phyloP scores from a whole-genome alignment of 2,797 vertebrate species.

The Argya squamiceps region DNA sequence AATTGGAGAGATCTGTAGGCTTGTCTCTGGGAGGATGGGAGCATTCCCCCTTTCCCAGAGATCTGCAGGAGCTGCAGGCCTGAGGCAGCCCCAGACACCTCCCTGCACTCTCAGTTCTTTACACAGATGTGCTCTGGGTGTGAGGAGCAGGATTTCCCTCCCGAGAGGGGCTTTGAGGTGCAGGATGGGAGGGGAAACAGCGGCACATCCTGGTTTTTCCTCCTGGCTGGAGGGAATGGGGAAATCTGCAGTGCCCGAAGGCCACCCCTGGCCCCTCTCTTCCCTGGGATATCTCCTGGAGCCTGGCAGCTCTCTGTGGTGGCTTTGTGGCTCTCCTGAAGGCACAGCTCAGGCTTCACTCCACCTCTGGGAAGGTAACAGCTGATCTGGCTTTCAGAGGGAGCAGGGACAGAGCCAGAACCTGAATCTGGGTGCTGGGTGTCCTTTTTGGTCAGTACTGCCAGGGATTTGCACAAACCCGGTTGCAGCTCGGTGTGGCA shows the following conservation, averaged over 20 bases:
- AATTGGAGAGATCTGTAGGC: not conserved
- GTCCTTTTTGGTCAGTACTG: not conserved
- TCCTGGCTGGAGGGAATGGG: not conserved
- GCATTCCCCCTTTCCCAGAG: not conserved
- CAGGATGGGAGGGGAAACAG: not conserved
- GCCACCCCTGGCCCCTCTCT: not conserved
- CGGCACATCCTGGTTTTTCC: not conserved
- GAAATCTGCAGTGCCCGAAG: rapidly evolving
- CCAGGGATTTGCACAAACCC: not conserved
- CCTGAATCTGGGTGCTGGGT: not conserved
- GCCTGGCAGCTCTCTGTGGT: not conserved
- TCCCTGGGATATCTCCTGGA: not conserved
- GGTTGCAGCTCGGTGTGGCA: not conserved
- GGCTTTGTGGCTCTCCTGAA: not conserved
- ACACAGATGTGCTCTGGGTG: not conserved
- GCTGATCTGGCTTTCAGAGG: not conserved
- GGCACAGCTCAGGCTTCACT: not conserved
- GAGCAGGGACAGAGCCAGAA: not conserved
- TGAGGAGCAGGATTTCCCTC: not conserved
- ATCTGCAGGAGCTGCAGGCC: not conserved
- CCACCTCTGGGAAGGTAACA: not conserved
- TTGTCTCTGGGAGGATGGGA: not conserved
- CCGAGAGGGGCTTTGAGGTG: not conserved
- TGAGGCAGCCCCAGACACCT: not conserved
- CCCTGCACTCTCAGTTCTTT: not conserved